These are phyloP conservation scores for Pyralis farinalis DNA, from an alignment of 2,888 invertebrate genomes.

Conservation along the genomic window DNA sequence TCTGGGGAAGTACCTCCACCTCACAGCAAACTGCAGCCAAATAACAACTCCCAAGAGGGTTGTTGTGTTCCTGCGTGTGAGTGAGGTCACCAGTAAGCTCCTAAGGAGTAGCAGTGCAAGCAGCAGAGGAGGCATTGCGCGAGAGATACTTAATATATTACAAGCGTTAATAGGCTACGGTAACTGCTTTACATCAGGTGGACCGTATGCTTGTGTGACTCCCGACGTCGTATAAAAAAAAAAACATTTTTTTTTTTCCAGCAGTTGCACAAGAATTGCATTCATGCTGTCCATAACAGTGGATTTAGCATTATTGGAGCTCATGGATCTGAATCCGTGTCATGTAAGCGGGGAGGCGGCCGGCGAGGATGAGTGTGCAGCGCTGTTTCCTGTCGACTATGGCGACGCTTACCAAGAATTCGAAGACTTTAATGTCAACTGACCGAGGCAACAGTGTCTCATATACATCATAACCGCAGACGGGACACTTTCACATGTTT, in stretches of 20 bases:
- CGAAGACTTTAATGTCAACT: conserved; percentile 47
- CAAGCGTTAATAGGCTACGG: too few species aligned
- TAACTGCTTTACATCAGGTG: too few species aligned
- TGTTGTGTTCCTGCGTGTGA: too few species aligned
- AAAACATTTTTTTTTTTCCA: conserved; percentile 34
- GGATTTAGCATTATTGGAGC: conserved; percentile 48
- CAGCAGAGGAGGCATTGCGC: too few species aligned
- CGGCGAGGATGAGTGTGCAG: conserved; percentile 59
- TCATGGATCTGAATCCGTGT: conserved; percentile 53
- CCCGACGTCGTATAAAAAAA: too few species aligned
- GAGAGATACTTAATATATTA: too few species aligned
- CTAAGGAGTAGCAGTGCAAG: too few species aligned
- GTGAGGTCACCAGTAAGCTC: too few species aligned
- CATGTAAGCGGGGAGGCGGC: conserved; percentile 55
- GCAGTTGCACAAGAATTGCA: conserved; percentile 51
- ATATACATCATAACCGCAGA: background rate
- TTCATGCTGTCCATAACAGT: conserved; percentile 57
- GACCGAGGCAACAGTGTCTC: background rate
- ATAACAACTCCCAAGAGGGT: too few species aligned
- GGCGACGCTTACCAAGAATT: conserved; percentile 45
- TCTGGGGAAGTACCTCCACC: too few species aligned
- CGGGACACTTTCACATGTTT: background rate
- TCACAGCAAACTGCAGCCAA: too few species aligned
- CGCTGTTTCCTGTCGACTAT: conserved; percentile 55
- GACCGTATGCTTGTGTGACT: too few species aligned